These are phyloP conservation scores for Drosophila hamatofila DNA, from an alignment of 2,888 invertebrate species.

Conservation along the genomic window DNA sequence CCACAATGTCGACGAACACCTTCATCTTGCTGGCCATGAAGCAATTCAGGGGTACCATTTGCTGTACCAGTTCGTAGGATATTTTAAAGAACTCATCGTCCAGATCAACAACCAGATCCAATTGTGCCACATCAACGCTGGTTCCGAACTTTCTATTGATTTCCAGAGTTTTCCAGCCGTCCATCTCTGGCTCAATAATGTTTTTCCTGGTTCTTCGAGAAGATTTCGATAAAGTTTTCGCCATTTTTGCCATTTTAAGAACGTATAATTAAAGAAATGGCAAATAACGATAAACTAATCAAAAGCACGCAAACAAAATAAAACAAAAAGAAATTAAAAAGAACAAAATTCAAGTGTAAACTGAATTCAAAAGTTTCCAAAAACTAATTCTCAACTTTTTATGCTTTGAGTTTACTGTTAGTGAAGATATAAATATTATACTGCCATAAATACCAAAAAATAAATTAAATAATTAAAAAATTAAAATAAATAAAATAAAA, in stretches of 20 bases:
- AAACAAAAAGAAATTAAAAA: conserved; percentile 10
- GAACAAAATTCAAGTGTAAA: conserved; percentile 38
- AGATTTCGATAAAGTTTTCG: not conserved
- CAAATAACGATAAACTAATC: conserved; percentile 1
- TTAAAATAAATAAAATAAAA: not conserved
- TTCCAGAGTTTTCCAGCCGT: fast-evolving
- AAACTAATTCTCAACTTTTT: not conserved
- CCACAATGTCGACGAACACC: conserved; percentile 72
- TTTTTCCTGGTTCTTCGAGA: conserved; percentile 1
- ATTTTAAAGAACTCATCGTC: conserved; percentile 76
- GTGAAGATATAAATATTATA: not conserved
- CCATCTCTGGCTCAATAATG: not conserved
- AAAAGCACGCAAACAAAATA: conserved; percentile 5
- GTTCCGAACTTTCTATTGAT: conserved; percentile 24
- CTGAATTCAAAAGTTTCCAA: conserved; percentile 18
- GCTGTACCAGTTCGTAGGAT: conserved; percentile 63
- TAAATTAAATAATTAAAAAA: not conserved
- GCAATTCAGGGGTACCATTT: conserved; percentile 54
- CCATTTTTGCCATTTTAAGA: conserved; percentile 8
- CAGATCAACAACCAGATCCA: conserved; percentile 76
- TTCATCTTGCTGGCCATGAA: conserved; percentile 76
- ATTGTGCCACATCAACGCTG: conserved; percentile 58
- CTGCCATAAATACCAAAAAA: no score
- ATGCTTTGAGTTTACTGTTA: not conserved
- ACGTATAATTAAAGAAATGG: not conserved